A percentile compares a stretch with the other conserved stretches of the same genome.
Evolutionary conservation across 2,113 vertebrate genomes (phyloP).

Genomic region (Chaetops frenatus): DNA sequence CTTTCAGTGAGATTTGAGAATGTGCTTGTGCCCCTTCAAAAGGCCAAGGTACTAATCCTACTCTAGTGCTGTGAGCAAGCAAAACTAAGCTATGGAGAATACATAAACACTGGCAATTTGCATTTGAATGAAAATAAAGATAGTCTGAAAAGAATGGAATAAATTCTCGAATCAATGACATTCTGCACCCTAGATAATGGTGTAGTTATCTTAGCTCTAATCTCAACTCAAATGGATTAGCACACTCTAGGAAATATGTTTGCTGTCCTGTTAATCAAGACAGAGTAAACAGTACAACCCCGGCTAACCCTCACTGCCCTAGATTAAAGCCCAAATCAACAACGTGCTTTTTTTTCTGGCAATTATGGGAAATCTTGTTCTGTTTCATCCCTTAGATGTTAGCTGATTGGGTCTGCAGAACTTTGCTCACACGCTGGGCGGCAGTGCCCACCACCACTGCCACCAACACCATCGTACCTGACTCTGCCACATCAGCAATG

Average conservation of each 20-base stretch:
- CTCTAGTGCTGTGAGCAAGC: background rate
- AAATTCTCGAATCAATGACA: background rate
- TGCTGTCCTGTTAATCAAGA: background rate
- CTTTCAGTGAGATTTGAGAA: background rate
- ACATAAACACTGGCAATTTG: background rate
- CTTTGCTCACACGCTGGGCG: conserved; percentile 80
- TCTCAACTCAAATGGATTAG: background rate
- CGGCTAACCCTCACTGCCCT: background rate
- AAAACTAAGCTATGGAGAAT: background rate
- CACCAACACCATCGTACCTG: conserved; percentile 94
- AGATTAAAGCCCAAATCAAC: conserved; percentile 40
- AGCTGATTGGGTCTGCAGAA: conserved; percentile 74
- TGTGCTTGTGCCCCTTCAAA: background rate
- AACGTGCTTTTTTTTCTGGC: background rate
- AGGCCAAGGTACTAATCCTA: background rate
- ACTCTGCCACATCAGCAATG: conserved; percentile 99
- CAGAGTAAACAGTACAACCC: conserved; percentile 11
- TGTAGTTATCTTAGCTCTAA: background rate
- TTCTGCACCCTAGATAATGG: background rate
- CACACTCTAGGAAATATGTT: background rate
- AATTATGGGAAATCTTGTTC: conserved; percentile 35
- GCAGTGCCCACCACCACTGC: conserved; percentile 97
- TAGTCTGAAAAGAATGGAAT: conserved; percentile 25
- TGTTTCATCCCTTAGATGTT: conserved; percentile 49
- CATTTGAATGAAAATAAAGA: conserved; percentile 25